A percentile compares a stretch with the other conserved stretches of the same genome.
Evolutionary conservation across 2,797 vertebrate genomes (phyloP).

Genomic region (Carduelis carduelis): DNA sequence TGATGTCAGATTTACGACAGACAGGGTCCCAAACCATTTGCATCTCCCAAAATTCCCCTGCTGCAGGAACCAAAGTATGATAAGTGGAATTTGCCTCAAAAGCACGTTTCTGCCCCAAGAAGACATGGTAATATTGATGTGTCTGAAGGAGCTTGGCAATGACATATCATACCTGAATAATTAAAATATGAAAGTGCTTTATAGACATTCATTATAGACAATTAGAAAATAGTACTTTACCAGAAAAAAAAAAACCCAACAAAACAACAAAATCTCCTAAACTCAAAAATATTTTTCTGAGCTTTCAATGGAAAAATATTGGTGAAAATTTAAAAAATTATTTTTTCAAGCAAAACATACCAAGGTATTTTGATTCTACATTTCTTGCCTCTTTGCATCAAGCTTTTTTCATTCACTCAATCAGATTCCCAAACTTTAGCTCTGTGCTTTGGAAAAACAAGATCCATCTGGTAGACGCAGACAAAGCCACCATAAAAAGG

Average conservation of each 20-base stretch:
- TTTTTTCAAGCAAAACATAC: not conserved
- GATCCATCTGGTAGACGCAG: not conserved
- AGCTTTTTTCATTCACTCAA: not conserved
- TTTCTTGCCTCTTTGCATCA: not conserved
- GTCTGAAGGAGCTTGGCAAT: not conserved
- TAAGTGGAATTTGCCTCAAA: not conserved
- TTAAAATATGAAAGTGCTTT: not conserved
- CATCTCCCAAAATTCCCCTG: not conserved
- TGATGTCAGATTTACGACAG: not conserved
- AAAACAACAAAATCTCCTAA: not conserved
- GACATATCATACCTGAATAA: not conserved
- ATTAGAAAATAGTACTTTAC: not conserved
- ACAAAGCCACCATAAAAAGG: not conserved
- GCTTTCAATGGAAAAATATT: not conserved
- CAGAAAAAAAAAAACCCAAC: not conserved
- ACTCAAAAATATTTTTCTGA: not conserved
- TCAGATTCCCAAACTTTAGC: not conserved
- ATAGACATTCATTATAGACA: not conserved
- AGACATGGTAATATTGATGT: rapidly evolving
- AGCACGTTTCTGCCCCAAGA: not conserved
- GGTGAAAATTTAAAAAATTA: not conserved
- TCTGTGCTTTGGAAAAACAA: not conserved
- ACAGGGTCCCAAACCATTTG: rapidly evolving
- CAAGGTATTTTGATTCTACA: not conserved
- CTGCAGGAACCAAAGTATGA: not conserved